Conservation (phyloP, 2,113 vertebrate genomes). For the Pterocles orientalis region DNA sequence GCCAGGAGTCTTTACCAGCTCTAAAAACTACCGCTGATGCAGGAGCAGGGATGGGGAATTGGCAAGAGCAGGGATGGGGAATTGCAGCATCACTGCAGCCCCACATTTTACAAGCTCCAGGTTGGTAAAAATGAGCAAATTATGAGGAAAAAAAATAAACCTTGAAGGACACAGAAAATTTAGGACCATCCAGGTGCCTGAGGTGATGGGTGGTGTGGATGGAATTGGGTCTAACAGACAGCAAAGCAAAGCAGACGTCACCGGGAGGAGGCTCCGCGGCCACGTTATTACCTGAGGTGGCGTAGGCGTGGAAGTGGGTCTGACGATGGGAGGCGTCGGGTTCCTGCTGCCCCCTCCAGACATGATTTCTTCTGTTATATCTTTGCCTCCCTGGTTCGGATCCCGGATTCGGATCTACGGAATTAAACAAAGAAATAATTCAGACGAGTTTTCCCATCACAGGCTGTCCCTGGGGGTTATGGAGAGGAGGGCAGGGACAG, state of each 20-base stretch:
- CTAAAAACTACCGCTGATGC: not conserved
- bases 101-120: not conserved
- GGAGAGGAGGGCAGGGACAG: not conserved
- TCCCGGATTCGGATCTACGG: constrained; percentile 95
- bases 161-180: not conserved
- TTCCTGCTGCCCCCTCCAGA: constrained; percentile 95
- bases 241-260: not conserved
- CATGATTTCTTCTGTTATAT: constrained; percentile 99
- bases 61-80: not conserved
- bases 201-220: not conserved
- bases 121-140: not conserved
- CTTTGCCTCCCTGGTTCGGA: constrained; percentile 96
- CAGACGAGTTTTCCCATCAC: not conserved
- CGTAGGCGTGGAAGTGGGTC: constrained; percentile 88
- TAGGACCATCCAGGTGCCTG: not conserved
- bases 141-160: not conserved
- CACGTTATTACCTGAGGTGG: constrained; percentile 87
- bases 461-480: accelerated
- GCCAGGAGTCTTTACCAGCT: not conserved
- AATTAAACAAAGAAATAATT: not conserved
- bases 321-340: constrained; percentile 89
- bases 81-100: not conserved
- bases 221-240: not conserved
- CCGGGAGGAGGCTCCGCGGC: not conserved
- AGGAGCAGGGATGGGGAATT: too few species aligned